A percentile compares a stretch with the other conserved stretches of the same genome.
phyloP scores from a whole-genome alignment of 1,140 invertebrate genomes.

The Dendroctonus valens region DNA sequence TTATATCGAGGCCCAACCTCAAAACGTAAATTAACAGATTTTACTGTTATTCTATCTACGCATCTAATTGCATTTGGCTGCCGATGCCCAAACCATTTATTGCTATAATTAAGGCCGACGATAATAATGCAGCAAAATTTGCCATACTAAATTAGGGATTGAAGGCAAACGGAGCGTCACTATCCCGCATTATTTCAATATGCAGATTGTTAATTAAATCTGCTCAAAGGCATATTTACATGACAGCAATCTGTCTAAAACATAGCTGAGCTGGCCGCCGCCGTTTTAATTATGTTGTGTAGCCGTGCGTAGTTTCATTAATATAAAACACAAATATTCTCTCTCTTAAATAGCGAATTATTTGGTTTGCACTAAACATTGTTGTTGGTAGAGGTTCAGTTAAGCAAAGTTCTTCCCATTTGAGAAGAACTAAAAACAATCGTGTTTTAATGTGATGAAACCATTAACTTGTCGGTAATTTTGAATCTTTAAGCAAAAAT shows the following conservation, averaged over 20 bases:
- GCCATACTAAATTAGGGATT: slow-evolving; percentile 39
- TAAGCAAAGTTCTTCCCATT: too few relatives aligned
- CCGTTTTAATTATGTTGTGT: slow-evolving; percentile 49
- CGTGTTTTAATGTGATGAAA: too few relatives aligned
- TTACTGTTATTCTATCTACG: slow-evolving; percentile 21
- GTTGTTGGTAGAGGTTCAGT: too few relatives aligned
- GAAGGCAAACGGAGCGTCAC: slow-evolving; percentile 45
- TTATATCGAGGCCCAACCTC: slow-evolving; percentile 12
- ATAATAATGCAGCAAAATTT: slow-evolving; percentile 34
- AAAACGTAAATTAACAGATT: slow-evolving; percentile 23
- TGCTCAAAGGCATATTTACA: slow-evolving; percentile 50
- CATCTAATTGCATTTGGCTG: slow-evolving; percentile 18
- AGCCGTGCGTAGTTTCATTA: slow-evolving; percentile 49
- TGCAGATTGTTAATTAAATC: slow-evolving; percentile 52
- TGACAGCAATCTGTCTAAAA: slow-evolving; percentile 51
- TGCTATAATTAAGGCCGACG: slow-evolving; percentile 15
- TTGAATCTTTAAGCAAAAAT: too few relatives aligned
- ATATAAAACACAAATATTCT: slow-evolving; percentile 39
- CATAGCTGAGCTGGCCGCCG: slow-evolving; percentile 40
- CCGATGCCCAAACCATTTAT: slow-evolving; percentile 15
- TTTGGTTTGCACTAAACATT: not conserved
- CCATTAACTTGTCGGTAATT: too few relatives aligned
- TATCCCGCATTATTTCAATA: slow-evolving; percentile 50
- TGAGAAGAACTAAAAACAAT: too few relatives aligned
- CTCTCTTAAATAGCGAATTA: slow-evolving; percentile 5